phyloP scores from a whole-genome alignment of 1,140 invertebrate genomes.

The Tetraneura akinire region DNA sequence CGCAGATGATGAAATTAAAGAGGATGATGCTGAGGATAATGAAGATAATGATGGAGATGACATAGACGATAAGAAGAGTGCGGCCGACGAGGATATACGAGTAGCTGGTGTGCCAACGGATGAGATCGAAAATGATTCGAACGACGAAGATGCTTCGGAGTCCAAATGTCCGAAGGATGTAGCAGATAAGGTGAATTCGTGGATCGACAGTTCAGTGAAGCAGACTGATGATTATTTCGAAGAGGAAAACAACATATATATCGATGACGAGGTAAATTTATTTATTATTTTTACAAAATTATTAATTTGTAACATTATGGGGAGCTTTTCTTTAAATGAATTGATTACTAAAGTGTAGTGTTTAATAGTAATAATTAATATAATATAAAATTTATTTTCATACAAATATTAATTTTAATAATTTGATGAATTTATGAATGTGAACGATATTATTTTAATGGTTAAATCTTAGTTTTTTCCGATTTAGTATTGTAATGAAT shows the following conservation, averaged over 20 bases:
- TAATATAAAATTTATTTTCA: no score
- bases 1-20: not conserved
- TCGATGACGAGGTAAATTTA: constrained; percentile 25
- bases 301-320: no score
- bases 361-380: no score
- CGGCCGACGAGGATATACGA: not conserved
- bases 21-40: not conserved
- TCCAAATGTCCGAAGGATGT: constrained; percentile 40
- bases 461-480: no score
- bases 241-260: not conserved
- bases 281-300: not conserved
- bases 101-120: not conserved
- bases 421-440: no score
- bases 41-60: not conserved
- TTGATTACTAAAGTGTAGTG: no score
- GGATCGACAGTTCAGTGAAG: constrained; percentile 35
- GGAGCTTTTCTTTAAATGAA: no score
- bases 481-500: no score
- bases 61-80: no score
- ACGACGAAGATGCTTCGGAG: not conserved
- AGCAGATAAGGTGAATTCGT: constrained; percentile 37
- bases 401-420: no score
- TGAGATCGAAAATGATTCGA: not conserved
- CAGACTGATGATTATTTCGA: not conserved
- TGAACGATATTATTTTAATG: no score